Evolutionary conservation across 2,113 vertebrate genomes (phyloP).

Genomic region (Meleagris gallopavo): DNA sequence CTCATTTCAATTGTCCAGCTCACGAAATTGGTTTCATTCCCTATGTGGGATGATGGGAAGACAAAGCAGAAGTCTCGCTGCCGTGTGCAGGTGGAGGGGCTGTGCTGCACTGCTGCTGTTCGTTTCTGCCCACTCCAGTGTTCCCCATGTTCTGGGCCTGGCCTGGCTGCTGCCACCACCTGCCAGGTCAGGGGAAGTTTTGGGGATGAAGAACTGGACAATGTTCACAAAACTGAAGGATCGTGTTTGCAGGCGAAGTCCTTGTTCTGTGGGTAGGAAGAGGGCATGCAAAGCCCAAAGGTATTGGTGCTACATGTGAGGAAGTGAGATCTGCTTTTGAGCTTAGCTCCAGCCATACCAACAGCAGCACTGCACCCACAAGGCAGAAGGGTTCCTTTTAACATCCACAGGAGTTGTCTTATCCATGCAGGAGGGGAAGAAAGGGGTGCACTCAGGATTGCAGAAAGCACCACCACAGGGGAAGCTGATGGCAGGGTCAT

Average conservation of each 20-base stretch:
- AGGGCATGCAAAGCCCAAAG: not conserved
- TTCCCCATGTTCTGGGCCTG: rapidly evolving
- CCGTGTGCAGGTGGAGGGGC: no score
- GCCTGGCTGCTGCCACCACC: rapidly evolving
- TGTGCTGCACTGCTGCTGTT: rapidly evolving
- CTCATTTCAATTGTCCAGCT: not conserved
- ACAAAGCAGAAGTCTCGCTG: not conserved
- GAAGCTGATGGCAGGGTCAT: not conserved
- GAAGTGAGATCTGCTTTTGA: no score
- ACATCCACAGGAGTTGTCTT: not conserved
- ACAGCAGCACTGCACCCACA: not conserved
- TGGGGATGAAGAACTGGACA: not conserved
- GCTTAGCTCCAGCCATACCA: not conserved
- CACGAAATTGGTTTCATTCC: not conserved
- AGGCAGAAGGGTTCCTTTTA: not conserved
- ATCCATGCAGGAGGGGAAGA: no score
- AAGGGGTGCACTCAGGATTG: not conserved
- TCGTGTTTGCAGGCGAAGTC: not conserved
- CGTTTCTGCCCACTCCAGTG: rapidly evolving
- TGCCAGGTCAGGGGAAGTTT: not conserved
- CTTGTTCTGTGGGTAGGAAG: not conserved
- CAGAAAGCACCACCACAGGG: rapidly evolving
- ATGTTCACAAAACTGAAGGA: not conserved
- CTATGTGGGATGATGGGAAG: rapidly evolving
- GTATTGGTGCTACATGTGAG: not conserved